phyloP scores from a whole-genome alignment of 2,113 vertebrate genomes.

The Stigmatopora nigra region DNA sequence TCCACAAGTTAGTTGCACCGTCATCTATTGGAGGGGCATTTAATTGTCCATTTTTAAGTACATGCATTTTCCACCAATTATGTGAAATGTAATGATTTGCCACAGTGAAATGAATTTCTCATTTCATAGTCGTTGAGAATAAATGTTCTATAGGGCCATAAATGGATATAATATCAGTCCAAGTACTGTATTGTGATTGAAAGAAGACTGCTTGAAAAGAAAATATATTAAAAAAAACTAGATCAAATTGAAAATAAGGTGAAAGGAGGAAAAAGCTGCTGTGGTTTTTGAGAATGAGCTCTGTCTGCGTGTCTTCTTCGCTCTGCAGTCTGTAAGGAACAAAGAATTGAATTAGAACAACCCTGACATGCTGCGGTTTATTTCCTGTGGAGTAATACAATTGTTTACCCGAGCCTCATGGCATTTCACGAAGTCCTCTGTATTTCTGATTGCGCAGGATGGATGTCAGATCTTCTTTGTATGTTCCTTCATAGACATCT shows the following conservation, averaged over 20 bases:
- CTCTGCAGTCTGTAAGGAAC: slow-evolving; percentile 40
- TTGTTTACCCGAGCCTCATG: slow-evolving; percentile 39
- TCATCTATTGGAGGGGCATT: background rate
- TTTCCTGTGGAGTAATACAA: background rate
- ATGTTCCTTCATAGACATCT: slow-evolving; percentile 62
- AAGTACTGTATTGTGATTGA: background rate
- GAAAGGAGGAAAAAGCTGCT: background rate
- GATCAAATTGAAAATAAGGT: slow-evolving; percentile 5
- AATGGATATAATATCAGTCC: background rate
- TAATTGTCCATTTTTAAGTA: background rate
- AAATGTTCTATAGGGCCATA: background rate
- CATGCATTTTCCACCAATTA: background rate
- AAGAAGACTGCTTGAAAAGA: slow-evolving; percentile 16
- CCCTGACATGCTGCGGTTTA: background rate
- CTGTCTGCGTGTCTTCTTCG: slow-evolving; percentile 13
- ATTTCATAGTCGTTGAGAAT: background rate
- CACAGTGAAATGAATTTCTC: background rate
- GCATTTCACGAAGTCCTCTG: slow-evolving; percentile 32
- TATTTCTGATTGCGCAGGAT: slow-evolving; percentile 60
- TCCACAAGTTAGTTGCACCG: background rate
- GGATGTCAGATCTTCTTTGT: slow-evolving; percentile 63
- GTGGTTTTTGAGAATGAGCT: slow-evolving; percentile 7
- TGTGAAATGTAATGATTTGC: background rate
- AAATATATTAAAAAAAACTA: slow-evolving; percentile 10
- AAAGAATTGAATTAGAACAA: slow-evolving; percentile 10